phyloP scores from a whole-genome alignment of 2,888 invertebrate genomes.

The Ectemnius continuus region DNA sequence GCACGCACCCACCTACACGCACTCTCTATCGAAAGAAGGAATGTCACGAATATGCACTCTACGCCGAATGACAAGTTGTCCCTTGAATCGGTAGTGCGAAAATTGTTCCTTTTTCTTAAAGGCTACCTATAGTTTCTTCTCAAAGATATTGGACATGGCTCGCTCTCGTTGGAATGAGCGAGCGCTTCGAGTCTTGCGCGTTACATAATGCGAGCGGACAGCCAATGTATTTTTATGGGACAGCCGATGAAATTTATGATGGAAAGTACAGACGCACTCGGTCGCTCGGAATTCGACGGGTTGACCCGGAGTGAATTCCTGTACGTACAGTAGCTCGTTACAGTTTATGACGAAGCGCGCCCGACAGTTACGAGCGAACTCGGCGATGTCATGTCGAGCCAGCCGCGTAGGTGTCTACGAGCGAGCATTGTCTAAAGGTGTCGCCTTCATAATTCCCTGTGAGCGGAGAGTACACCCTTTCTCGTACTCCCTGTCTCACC shows the following conservation, averaged over 20 bases:
- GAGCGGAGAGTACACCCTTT: constrained; percentile 17
- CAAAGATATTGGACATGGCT: too few relatives aligned
- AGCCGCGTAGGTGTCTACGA: constrained; percentile 45
- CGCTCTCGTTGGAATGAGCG: too few relatives aligned
- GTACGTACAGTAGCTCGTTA: constrained; percentile 55
- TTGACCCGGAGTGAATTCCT: constrained; percentile 8
- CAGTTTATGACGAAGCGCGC: constrained; percentile 53
- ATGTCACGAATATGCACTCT: constrained; percentile 5
- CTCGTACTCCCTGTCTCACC: constrained; percentile 5
- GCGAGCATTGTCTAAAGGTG: constrained; percentile 52
- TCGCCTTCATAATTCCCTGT: constrained; percentile 44
- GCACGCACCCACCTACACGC: constrained; percentile 47
- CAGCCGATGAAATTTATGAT: constrained; percentile 6
- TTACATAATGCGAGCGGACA: background rate
- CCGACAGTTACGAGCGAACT: constrained; percentile 52
- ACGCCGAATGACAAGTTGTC: too few relatives aligned
- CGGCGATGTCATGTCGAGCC: constrained; percentile 49
- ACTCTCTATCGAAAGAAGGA: constrained; percentile 1
- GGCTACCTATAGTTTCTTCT: too few relatives aligned
- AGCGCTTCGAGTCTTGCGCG: too few relatives aligned
- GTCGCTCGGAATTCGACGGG: constrained; percentile 1
- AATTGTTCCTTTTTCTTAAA: too few relatives aligned
- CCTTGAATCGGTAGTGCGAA: too few relatives aligned
- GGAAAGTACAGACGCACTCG: constrained; percentile 1
- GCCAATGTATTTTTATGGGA: constrained; percentile 1